Base-by-base conservation (phyloP, 2,888 invertebrate species). In the Scotopteryx bipunctaria region DNA sequence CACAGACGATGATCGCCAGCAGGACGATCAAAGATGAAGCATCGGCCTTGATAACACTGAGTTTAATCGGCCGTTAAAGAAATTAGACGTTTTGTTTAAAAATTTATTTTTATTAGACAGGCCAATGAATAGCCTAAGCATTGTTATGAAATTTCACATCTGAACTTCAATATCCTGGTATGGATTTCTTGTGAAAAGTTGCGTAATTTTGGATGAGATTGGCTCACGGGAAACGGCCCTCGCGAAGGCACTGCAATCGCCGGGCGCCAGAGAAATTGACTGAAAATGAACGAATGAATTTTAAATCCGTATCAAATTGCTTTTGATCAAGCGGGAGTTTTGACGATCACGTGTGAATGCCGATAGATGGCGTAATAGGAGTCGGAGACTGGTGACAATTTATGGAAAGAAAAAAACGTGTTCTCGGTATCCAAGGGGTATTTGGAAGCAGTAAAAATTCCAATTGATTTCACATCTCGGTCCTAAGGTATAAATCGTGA, bases 401-500 rank as follows among this genome's bases (percentile, higher is more conserved):
- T 59, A 64, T 60, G 27, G 54, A 51, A 54, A 38, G 47, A 61
- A 55, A 48, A 55, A 56, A 47, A 60, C 59, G 54, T 50, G 58
- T 59, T 48, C 33, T 29, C 16, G 21, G 37, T 19, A 43, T 59
- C 55, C 41, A 35, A 47, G 32, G 46, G 54, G 44, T 41, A 50
- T 50, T 52, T 49, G 53, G 49, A 56, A 52, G 55, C 59, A 63
- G 58, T 62, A 66, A 64, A 65, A 59, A 66, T 62, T 64, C 64
- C 64, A 51, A 60, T 60, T 64, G 64, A 62, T 62, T 64, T 64
- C 60, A 64, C 60, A 55, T 62, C 59, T 61, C 73, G 66, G 77
- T 74, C 71, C 75, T 71, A 74, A 68, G 69, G 72, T 73, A 89
- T 88, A 89, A 88, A 89, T 89, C 87, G 79, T 83, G 76, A 78